Percentiles rank a stretch among this genome's conserved stretches.
Conservation (phyloP, 2,888 invertebrate species). For the Drosophila anomalata region DNA sequence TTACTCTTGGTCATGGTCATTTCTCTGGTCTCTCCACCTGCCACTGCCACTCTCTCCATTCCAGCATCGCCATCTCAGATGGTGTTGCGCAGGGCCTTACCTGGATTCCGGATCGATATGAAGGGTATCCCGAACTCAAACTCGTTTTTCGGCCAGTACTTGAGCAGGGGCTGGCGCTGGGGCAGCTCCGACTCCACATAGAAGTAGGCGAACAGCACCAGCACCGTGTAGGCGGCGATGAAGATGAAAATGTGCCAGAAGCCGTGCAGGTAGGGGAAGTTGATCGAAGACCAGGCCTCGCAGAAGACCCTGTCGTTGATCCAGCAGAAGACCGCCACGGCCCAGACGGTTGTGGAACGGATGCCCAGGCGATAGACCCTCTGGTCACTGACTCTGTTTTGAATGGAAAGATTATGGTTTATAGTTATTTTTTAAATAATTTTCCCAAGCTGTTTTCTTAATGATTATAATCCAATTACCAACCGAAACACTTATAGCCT, state of each 20-base stretch:
- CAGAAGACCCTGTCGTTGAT: conserved; percentile 91
- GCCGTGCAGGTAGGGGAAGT: conserved; percentile 93
- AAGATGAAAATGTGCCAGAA: conserved; percentile 93
- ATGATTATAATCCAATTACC: conserved; percentile 1
- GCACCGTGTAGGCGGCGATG: conserved; percentile 90
- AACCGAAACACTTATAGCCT: neutral
- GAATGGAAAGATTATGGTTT: neutral
- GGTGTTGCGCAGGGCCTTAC: conserved; percentile 78
- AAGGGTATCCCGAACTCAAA: conserved; percentile 92
- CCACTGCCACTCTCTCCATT: conserved; percentile 1
- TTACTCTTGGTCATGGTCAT: conserved; percentile 31
- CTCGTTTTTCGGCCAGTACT: conserved; percentile 91
- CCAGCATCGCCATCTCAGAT: conserved; percentile 51
- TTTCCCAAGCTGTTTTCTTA: neutral
- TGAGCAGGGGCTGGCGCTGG: conserved; percentile 88
- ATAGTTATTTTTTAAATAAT: neutral
- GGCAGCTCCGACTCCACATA: conserved; percentile 90
- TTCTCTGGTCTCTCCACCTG: conserved; percentile 37
- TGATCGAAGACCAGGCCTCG: conserved; percentile 90
- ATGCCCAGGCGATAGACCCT: conserved; percentile 90
- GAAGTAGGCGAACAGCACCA: conserved; percentile 92
- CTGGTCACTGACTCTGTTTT: conserved; percentile 81
- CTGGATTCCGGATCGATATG: conserved; percentile 87
- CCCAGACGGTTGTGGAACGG: conserved; percentile 88
- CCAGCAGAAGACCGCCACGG: conserved; percentile 91